These are phyloP conservation scores for Stratiolaelaps scimitus DNA, from an alignment of 1,140 invertebrate genomes.

Conservation along the genomic window DNA sequence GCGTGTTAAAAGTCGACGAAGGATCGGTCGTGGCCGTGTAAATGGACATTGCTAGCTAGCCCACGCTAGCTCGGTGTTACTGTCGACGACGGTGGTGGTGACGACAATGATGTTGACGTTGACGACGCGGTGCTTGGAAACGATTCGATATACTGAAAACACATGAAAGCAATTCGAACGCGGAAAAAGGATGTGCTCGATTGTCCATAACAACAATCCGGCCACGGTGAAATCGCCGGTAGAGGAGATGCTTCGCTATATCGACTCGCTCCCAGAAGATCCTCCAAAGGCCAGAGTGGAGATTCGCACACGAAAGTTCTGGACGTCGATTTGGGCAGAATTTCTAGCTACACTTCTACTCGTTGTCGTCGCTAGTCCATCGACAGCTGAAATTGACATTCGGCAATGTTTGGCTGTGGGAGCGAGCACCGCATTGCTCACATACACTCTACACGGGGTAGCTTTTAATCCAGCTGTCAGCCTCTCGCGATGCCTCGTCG, in stretches of 20 bases:
- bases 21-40: too few relatives aligned
- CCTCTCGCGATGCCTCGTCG: conserved; percentile 12
- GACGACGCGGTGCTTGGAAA: too few relatives aligned
- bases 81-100: too few relatives aligned
- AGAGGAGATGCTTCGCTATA: conserved; percentile 23
- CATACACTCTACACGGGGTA: conserved; percentile 8
- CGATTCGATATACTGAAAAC: too few relatives aligned
- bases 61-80: too few relatives aligned
- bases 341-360: not conserved
- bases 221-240: conserved; percentile 5
- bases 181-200: conserved; percentile 7
- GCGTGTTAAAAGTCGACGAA: too few relatives aligned
- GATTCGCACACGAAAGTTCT: conserved; percentile 2
- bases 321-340: conserved; percentile 17
- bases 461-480: conserved; percentile 21
- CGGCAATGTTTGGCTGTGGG: conserved; percentile 14
- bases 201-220: conserved; percentile 4
- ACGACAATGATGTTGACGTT: too few relatives aligned
- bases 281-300: not conserved
- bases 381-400: not conserved
- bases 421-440: not conserved
- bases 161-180: too few relatives aligned
- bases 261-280: conserved; percentile 15
- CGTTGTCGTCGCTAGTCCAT: not conserved
- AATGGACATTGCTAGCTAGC: too few relatives aligned